Evolutionary conservation across 2,113 vertebrate genomes (phyloP), one percentile per base, ranked within the genome.

Genomic region (Menura novaehollandiae): DNA sequence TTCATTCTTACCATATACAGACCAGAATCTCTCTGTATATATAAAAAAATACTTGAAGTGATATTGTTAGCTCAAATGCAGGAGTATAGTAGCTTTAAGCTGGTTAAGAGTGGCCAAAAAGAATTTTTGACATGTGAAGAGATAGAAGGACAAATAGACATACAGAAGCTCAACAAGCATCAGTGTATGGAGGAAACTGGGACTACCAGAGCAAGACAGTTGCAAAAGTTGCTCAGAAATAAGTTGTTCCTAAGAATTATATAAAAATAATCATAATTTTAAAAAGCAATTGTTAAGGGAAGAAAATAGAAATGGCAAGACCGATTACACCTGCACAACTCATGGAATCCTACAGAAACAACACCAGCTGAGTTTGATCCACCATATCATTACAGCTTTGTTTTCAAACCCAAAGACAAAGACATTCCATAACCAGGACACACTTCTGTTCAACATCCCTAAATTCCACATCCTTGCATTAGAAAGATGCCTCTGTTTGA

Each of bases 281-380:
- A 5, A 60, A 69, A 81, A 52, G 17, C 0, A 5, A 5, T 33
- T 72, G 3, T n/a, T 66, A 69, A 85, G 17, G 26, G 22, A 39
- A 58, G 49, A 84, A 73, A 60, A 73, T 27, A 43, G 43, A 66
- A 84, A 52, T 43, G 7, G 21, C 52, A 76, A 73, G 39, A 35
- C 21, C 1, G 1, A 16, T 35, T 0, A 0, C 39, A 60, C 22
- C 19, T 23, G 67, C 19, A 55, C 51, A 56, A 39, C 13, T 41
- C 2, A 2, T 18, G 20, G 22, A 82, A 49, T 10, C 8, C 28
- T 51, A 21, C 3, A 72, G 18, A 46, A 75, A 67, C 8, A 67
- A 1, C 15, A 62, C 19, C 35, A 89, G 17, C 26, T 76, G 52
- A 72, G 28, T 79, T 75, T 72, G 62, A 59, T 44, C 27, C 39